Conservation (phyloP, 2,888 invertebrate species). For the Campaea margaritaria region DNA sequence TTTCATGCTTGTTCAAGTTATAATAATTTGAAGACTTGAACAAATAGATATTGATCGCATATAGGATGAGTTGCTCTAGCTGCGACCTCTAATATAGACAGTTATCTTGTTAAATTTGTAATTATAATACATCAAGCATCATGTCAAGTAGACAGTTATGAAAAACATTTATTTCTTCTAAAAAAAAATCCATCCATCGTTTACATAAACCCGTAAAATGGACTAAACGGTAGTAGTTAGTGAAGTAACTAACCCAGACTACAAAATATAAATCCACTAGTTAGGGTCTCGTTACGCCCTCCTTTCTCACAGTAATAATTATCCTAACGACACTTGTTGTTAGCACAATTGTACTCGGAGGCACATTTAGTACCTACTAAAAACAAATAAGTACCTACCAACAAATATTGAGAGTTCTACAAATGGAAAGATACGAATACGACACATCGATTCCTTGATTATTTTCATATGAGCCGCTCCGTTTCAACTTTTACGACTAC, state of each 20-base stretch:
- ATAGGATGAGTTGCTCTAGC: too few relatives aligned
- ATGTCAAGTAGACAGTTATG: too few relatives aligned
- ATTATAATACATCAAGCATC: too few relatives aligned
- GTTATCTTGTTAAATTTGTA: too few relatives aligned
- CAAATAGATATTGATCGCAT: too few relatives aligned
- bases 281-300: conserved; percentile 24
- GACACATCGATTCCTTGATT: conserved; percentile 76
- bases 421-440: conserved; percentile 36
- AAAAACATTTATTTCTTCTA: too few relatives aligned
- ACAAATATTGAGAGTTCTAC: conserved; percentile 16
- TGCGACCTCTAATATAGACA: too few relatives aligned
- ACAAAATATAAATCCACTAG: conserved; percentile 10
- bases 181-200: too few relatives aligned
- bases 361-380: conserved; percentile 29
- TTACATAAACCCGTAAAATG: background rate
- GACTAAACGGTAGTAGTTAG: background rate
- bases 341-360: conserved; percentile 27
- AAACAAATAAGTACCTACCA: conserved; percentile 24
- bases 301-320: conserved; percentile 48
- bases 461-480: conserved; percentile 77
- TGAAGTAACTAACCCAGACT: background rate
- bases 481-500: conserved; percentile 79
- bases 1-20: too few relatives aligned
- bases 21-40: too few relatives aligned
- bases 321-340: conserved; percentile 52